These are phyloP conservation scores for Subacronicta megacephala DNA, from an alignment of 2,888 invertebrate species.

Conservation along the genomic window DNA sequence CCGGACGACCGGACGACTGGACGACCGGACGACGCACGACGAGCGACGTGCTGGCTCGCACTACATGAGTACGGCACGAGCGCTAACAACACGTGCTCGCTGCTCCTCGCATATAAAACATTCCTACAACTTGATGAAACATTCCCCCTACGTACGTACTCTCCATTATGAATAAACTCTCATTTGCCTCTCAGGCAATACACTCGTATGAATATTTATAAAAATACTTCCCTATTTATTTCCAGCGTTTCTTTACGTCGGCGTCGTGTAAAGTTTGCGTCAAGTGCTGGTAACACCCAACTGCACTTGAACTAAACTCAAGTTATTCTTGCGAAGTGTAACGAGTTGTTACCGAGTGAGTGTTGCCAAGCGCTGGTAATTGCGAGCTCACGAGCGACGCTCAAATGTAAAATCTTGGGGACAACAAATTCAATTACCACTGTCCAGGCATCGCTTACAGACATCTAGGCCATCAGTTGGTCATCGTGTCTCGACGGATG, in stretches of 20 bases:
- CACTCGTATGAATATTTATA: neutral
- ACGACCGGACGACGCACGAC: too few species aligned
- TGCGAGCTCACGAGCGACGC: too few species aligned
- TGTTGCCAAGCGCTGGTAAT: constrained; percentile 6
- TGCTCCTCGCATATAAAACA: too few species aligned
- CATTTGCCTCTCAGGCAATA: neutral
- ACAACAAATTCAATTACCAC: too few species aligned
- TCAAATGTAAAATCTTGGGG: too few species aligned
- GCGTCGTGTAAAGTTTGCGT: neutral
- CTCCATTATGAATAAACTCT: neutral
- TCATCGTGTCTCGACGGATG: neutral
- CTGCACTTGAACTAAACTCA: constrained; percentile 8
- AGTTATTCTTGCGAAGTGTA: constrained; percentile 21
- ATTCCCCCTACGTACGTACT: neutral
- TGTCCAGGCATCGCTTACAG: too few species aligned
- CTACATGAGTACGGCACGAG: neutral
- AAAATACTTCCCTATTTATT: neutral
- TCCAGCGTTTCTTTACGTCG: constrained; percentile 1
- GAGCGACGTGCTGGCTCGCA: neutral
- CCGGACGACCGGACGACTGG: too few species aligned
- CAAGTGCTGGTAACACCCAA: constrained; percentile 16
- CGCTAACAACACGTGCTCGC: neutral
- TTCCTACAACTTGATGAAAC: neutral
- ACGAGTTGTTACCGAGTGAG: constrained; percentile 10
- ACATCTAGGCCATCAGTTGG: neutral